Evolutionary conservation across 1,140 invertebrate species (phyloP), one percentile per base, ranked within the genome.

Genomic region (Papilio polytes): DNA sequence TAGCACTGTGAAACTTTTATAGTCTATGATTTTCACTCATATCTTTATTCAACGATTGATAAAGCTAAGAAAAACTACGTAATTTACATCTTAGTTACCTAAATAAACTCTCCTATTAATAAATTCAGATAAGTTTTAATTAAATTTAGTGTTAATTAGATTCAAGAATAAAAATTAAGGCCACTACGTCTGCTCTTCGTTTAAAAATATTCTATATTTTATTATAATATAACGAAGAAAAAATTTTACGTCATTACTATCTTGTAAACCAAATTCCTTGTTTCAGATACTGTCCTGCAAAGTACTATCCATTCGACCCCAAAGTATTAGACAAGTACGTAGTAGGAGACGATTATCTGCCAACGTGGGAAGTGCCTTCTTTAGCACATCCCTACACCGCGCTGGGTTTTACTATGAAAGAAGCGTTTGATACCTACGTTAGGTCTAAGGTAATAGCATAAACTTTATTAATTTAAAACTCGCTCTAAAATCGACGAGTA

Each of bases 331-430:
- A 99, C 85, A 99, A 99, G 88, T 99, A 99, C 90, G 98, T 99
- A 0, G 97, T 99, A 0, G 98, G 98, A 0, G 98, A 99, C 93
- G 97, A 99, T 91, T 99, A 99, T 89, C 95, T 98, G 70, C 99
- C 99, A 3, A 97, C 98, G 18, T 99, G 99, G 99, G 96, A 99
- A 88, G 97, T 99, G 6, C 98, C 98, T 0, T 98, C 98, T 0
- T 94, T 99, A 20, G 96, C 96, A 72, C 96, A 97, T 83, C 97
- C 97, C 82, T 99, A 98, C 92, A 96, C 96, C 0, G 96, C 97
- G 10, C 94, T 98, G 66, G 97, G 97, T 9, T 98, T 97, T 84
- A 97, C 97, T 18, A 99, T 99, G 97, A 98, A 97, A 88, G 97
- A 98, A 70, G 96, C 98, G 1, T 98, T 99, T 78, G 97, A 99